Percentiles rank a stretch among this genome's conserved stretches.
These are phyloP conservation scores for Plotosus lineatus DNA, from an alignment of 2,113 vertebrate species.

Conservation along the genomic window DNA sequence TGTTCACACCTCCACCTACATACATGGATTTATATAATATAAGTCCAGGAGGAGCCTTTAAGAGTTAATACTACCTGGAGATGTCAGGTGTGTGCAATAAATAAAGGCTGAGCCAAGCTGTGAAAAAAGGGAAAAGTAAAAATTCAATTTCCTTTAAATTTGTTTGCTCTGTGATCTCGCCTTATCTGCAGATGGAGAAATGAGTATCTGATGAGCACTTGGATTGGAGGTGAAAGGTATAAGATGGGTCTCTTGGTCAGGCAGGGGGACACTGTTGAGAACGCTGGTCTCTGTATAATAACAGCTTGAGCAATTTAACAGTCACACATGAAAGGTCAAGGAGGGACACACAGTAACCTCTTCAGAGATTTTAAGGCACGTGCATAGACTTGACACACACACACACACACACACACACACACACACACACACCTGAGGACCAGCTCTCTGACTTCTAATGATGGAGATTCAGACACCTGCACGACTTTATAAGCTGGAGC, in stretches of 20 bases:
- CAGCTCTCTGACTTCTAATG: conserved; percentile 14
- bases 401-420: too few relatives aligned
- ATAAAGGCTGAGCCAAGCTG: neutral
- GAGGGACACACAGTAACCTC: neutral
- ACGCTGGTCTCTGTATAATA: neutral
- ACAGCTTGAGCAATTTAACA: neutral
- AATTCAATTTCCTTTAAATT: conserved; percentile 4
- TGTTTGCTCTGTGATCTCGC: conserved; percentile 2
- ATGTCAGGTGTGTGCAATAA: conserved; percentile 12
- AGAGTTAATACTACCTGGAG: neutral
- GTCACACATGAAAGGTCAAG: conserved; percentile 1
- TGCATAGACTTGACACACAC: neutral
- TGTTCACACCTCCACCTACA: neutral
- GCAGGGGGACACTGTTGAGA: neutral
- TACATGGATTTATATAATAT: neutral
- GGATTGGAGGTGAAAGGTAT: conserved; percentile 13
- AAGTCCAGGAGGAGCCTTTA: neutral
- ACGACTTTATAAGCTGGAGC: neutral
- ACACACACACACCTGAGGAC: conserved; percentile 24
- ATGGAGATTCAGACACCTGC: conserved; percentile 8
- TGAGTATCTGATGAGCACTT: neutral
- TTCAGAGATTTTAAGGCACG: neutral
- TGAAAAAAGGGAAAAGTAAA: conserved; percentile 5
- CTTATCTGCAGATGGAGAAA: conserved; percentile 15
- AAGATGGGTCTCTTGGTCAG: neutral